Base-by-base conservation (phyloP, 2,113 vertebrate species). In the Pteronura brasiliensis region DNA sequence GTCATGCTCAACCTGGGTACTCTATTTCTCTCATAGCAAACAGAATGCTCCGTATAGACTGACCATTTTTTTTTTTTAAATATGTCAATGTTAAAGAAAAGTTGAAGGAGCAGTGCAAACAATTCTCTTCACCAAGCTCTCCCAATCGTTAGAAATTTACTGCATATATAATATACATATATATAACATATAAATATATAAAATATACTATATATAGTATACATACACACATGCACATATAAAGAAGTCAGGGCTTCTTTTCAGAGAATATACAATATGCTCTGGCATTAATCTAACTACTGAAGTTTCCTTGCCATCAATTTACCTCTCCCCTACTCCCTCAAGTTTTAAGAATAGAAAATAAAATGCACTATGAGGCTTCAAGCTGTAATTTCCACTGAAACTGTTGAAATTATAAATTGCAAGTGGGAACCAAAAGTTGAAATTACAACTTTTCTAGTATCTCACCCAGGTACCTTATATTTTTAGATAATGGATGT, bases 361-460 rank as follows among this genome's bases (percentile, higher is more conserved):
- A 97, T 96, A 94, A 95, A 98, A 29, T 12, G 0, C 88, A 72
- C 44, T 42, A 42, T 61, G 27, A 57, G 31, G 11, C 25, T 96
- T 97, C 61, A 94, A 90, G 67, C 27, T 90, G 13, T 71, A 83
- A 96, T 98, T 98, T 96, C 67, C 88, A 59, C 69, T 69, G 72
- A 97, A 67, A 42, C 13, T 14, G 59, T 2, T 92, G 67, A 96
- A 88, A 2, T 65, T 23, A 96, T 96, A 97, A 96, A 98, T 94
- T 98, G 36, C 82, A 76, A 97, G 47, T 81, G 88, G 31, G 52
- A 97, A 95, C 2, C 25, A 71, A 34, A 86, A 96, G 88, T 96
- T 93, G 18, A 98, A 97, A 97, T 98, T 94, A 84, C 18, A 97
- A 55, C 12, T 57, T 96, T 96, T 92, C 69, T 88, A 95, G 65